Evolutionary conservation across 2,797 vertebrate genomes (phyloP), one percentile per base, ranked within the genome.

Genomic region (Liasis olivaceus): DNA sequence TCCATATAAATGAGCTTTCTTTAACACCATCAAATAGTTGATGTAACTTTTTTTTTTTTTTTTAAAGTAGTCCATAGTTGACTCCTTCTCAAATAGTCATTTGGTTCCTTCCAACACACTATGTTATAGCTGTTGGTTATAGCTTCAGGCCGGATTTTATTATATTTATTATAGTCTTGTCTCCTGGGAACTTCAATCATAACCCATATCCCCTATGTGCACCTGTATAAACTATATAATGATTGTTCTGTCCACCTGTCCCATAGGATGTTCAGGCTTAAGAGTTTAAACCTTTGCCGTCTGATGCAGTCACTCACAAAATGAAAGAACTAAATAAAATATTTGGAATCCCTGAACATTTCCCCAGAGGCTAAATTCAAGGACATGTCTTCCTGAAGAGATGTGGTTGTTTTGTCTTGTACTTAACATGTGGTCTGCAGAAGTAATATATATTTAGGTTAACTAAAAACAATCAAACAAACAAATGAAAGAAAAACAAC

Each of bases 261-360:
- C 64, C n/a, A 81, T 42, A 58, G 64, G 47, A 14, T 60, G 81
- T 58, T 72, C 26, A 64, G 15, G 31, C n/a, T 90, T 87, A 90
- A 90, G 58, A 85, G 24, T 94, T 95, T 95, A 77, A 87, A 93
- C 88, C 3, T 51, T 91, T 17, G 4, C n/a, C 2, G 28, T 11
- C 20, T 36, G 89, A 15, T 93, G 60, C 93, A 94, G 94, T 64
- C 26, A 36, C 84, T 86, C 89, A 92, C 63, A 92, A 47, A 95
- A 12, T 59, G 24, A 89, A 93, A 94, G 26, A 94, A 92, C 2
- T 93, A 92, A 95, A 92, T 94, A 90, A 94, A 95, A 56, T 88
- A 51, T 92, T 85, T 94, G 93, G 85, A 3, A 94, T 86, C 22
- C 63, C 4, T 85, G 42, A 24, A 62, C 89, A 86, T 89, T 62